These are phyloP conservation scores for Drosophila sulfurigaster DNA, from an alignment of 1,140 invertebrate genomes.

Conservation along the genomic window DNA sequence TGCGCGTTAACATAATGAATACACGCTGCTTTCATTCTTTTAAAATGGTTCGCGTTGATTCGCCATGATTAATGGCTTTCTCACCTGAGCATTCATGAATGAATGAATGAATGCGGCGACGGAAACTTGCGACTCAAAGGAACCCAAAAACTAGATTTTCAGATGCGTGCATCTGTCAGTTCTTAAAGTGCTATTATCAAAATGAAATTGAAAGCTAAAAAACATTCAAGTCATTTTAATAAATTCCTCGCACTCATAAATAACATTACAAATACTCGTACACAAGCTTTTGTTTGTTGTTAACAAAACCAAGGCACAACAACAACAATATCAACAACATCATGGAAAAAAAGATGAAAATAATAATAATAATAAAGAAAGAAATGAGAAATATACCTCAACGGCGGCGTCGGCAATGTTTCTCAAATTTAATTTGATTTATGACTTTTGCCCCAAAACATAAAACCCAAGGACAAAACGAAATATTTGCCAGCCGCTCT, in stretches of 20 bases:
- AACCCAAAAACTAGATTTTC: neutral
- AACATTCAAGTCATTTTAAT: constrained; percentile 38
- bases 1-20: constrained; percentile 47
- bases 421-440: constrained; percentile 83
- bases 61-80: constrained; percentile 36
- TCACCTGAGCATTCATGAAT: constrained; percentile 8
- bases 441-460: constrained; percentile 59
- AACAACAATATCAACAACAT: neutral
- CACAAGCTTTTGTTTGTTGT: constrained; percentile 37
- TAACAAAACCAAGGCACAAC: neutral
- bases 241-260: constrained; percentile 43
- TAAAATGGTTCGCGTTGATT: constrained; percentile 44
- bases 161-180: neutral
- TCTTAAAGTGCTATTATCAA: constrained; percentile 12
- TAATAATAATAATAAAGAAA: constrained; percentile 1
- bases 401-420: constrained; percentile 68
- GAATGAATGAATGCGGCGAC: neutral
- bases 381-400: constrained; percentile 51
- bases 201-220: constrained; percentile 38
- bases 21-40: constrained; percentile 35
- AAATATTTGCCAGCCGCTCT: constrained; percentile 43
- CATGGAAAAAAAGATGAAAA: neutral
- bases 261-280: constrained; percentile 51
- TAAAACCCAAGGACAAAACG: constrained; percentile 43
- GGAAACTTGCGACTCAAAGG: neutral